Conservation (phyloP, 2,888 invertebrate species). For the Schizaphis graminum region DNA sequence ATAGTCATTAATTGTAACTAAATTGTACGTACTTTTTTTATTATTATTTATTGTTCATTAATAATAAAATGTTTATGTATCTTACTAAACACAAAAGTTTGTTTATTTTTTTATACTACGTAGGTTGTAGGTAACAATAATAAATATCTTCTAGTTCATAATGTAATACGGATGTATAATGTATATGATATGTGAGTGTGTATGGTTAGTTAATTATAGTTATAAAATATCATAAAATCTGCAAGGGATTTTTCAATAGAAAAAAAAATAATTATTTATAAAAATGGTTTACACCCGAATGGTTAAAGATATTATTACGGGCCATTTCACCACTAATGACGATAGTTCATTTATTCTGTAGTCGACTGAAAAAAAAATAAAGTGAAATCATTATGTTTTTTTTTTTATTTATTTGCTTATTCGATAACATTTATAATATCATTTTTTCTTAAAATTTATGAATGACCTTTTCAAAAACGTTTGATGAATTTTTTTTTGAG, state of each 20-base stretch:
- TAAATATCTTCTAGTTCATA: neutral
- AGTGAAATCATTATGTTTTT: neutral
- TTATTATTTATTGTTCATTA: neutral
- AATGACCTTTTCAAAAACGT: neutral
- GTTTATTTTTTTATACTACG: neutral
- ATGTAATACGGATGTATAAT: neutral
- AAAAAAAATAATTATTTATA: conserved; percentile 35
- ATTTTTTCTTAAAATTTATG: neutral
- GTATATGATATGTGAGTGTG: neutral
- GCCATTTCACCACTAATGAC: conserved; percentile 38
- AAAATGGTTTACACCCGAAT: conserved; percentile 41
- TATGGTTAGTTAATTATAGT: neutral
- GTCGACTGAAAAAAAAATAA: neutral
- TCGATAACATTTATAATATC: neutral
- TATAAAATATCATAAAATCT: conserved; percentile 2
- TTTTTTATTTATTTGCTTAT: neutral
- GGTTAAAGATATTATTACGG: conserved; percentile 14
- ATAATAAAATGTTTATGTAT: neutral
- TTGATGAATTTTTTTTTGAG: neutral
- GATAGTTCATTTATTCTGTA: conserved; percentile 27
- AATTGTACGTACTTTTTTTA: neutral
- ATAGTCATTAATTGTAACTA: neutral
- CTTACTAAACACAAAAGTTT: neutral
- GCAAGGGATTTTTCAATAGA: conserved; percentile 10
- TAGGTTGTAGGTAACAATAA: neutral